Evolutionary conservation across 2,113 vertebrate genomes (phyloP).

Genomic region (Cyanoderma ruficeps): DNA sequence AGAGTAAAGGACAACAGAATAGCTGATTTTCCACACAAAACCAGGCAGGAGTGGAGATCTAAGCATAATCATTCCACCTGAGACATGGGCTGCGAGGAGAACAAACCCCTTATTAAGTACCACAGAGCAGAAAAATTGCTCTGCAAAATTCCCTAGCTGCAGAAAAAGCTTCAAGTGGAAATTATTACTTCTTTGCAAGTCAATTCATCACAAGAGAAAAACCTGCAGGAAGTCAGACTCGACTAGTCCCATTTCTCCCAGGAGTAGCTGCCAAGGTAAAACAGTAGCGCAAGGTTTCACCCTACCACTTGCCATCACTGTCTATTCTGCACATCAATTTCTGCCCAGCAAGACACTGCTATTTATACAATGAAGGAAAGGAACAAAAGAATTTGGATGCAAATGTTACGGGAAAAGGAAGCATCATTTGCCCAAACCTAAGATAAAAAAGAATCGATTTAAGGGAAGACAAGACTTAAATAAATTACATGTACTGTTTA

Average conservation of each 20-base stretch:
- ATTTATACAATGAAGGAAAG: background rate
- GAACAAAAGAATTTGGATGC: background rate
- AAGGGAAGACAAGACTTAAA: background rate
- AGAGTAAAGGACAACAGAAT: background rate
- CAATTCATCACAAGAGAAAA: background rate
- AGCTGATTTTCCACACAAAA: background rate
- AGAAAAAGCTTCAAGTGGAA: slow-evolving; percentile 1
- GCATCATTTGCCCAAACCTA: background rate
- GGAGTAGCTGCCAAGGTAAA: background rate
- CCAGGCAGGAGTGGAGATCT: background rate
- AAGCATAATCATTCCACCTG: background rate
- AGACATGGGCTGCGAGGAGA: background rate
- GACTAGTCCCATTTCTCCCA: background rate
- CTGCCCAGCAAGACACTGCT: background rate
- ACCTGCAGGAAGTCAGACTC: background rate
- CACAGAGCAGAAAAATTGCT: background rate
- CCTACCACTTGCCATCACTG: background rate
- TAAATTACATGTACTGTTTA: background rate
- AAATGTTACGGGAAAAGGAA: background rate
- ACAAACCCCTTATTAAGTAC: background rate
- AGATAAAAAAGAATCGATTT: background rate
- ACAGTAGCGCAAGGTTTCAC: background rate
- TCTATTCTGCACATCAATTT: background rate
- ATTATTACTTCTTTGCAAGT: background rate
- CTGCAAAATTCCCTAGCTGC: background rate